Base-by-base conservation (phyloP, 2,797 vertebrate species). In the Anguilla anguilla region DNA sequence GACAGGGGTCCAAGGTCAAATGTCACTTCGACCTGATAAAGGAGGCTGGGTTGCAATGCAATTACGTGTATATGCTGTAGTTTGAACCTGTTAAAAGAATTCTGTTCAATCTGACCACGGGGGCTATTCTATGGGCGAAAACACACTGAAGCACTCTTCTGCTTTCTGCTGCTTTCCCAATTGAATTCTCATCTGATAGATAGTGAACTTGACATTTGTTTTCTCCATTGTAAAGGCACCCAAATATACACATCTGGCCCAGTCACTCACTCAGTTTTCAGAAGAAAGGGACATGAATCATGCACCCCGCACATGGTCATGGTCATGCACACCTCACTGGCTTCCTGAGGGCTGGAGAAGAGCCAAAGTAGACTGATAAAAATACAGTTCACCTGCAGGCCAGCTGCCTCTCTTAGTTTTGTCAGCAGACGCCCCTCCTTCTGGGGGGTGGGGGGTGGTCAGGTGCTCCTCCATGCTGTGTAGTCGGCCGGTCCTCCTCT, bases 181-280 rank as follows among this genome's bases (percentile, higher is more conserved):
- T 11, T n/a, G 28, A 35, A 74, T 74, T 74, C 28, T 35, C 7
- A n/a, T 74, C 69, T 13, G 69, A 35, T 74, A 53, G 11, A 46
- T 46, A 69, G n/a, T 28, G 67, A 35, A 74, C 22, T n/a, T 35
- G 28, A 74, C n/a, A 74, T 72, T 72, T 6, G 88, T 61, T 64
- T 46, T 64, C 17, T n/a, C 22, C 64, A 28, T 31, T 72, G 22
- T 72, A 31, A 28, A 72, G n/a, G 69, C 57, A 59, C 89, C 82
- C 85, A 53, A 88, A 87, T 83, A 77, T 67, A 61, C 46, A 69
- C 90, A 87, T 89, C 89, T 90, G 87, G 39, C 83, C 72, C 72
- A 67, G 67, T 90, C 86, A 85, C 88, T 87, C 28, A 74, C 85
- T 90, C 86, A 87, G 17, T 86, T 92, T 67, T 88, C 69, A 88